Conservation (phyloP, 2,797 vertebrate species). For the Trichosurus vulpecula region DNA sequence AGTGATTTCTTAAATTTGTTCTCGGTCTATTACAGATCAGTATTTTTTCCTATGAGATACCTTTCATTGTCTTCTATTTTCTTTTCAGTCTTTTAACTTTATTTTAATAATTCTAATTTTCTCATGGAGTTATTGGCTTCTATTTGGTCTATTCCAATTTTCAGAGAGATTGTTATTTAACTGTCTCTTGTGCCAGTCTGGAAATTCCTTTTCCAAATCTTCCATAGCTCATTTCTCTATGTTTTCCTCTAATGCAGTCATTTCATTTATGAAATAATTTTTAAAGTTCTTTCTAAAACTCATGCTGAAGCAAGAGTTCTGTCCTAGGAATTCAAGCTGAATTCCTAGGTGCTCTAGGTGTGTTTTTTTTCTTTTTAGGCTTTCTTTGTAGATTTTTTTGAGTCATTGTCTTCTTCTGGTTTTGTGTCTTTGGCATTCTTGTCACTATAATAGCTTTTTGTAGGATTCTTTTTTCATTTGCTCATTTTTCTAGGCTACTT, state of each 20-base stretch:
- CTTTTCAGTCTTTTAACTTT: neutral
- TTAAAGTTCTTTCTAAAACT: neutral
- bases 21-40: neutral
- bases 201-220: neutral
- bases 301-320: neutral
- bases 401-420: neutral
- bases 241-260: neutral
- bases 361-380: neutral
- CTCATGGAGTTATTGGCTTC: neutral
- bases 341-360: neutral
- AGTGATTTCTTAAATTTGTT: neutral
- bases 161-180: neutral
- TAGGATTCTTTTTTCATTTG: neutral
- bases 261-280: neutral
- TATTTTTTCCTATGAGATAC: neutral
- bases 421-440: neutral
- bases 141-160: neutral
- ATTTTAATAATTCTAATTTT: neutral
- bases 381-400: neutral
- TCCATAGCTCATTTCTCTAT: neutral
- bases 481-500: neutral
- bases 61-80: neutral
- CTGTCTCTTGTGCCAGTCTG: neutral
- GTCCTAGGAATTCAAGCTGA: neutral
- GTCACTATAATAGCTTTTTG: neutral